phyloP scores from a whole-genome alignment of 2,888 invertebrate species.

The Tenodera sinensis region DNA sequence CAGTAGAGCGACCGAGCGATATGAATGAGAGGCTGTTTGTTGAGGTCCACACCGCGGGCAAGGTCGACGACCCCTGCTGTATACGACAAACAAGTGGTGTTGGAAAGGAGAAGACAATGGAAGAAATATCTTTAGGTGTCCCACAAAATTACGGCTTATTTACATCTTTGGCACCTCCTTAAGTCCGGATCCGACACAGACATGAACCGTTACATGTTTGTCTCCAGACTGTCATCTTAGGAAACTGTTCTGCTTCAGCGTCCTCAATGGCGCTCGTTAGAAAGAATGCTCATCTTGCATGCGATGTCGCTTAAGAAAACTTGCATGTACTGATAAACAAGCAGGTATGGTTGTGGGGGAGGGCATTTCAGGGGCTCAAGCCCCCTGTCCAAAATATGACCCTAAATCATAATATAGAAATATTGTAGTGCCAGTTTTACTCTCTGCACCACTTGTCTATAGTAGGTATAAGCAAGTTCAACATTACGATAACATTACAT shows the following conservation, averaged over 20 bases:
- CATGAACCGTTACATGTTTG: too few species aligned
- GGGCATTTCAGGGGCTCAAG: too few species aligned
- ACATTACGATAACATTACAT: too few species aligned
- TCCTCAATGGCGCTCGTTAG: not conserved
- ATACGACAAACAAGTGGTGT: not conserved
- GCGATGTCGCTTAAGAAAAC: not conserved
- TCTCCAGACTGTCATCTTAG: too few species aligned
- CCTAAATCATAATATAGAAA: too few species aligned
- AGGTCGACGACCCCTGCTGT: not conserved
- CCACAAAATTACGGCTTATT: not conserved
- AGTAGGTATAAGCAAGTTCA: too few species aligned
- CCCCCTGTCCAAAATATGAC: too few species aligned
- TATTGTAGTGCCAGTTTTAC: too few species aligned
- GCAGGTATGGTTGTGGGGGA: too few species aligned
- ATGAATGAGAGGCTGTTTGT: not conserved
- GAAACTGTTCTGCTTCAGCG: too few species aligned
- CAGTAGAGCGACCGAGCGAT: not conserved
- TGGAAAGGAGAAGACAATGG: not conserved
- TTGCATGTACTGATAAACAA: too few species aligned
- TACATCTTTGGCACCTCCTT: not conserved
- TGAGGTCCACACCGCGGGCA: not conserved
- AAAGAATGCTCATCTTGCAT: not conserved
- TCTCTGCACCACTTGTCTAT: too few species aligned
- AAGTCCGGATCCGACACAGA: not conserved
- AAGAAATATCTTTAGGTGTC: not conserved